Evolutionary conservation across 2,888 invertebrate genomes (phyloP).

Genomic region (Phortica okadai): DNA sequence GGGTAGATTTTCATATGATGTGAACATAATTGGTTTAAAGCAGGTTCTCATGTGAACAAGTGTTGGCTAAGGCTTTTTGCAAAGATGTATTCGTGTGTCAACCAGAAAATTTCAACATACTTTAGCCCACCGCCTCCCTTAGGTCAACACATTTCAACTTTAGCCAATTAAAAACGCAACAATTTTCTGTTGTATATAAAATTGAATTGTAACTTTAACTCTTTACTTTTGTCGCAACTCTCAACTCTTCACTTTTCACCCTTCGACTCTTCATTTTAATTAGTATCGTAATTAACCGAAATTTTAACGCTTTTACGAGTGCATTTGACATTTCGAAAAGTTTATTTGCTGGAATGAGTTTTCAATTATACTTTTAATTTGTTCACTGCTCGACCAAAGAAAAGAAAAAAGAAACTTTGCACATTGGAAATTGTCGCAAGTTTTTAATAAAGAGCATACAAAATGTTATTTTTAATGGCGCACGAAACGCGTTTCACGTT

Average conservation of each 20-base stretch:
- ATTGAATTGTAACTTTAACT: not conserved
- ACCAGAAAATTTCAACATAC: no score
- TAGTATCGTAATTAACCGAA: constrained; percentile 50
- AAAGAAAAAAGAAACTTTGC: constrained; percentile 5
- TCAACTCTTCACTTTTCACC: not conserved
- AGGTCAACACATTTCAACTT: no score
- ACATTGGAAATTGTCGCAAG: constrained; percentile 24
- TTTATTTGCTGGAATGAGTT: constrained; percentile 53
- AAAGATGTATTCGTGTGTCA: not conserved
- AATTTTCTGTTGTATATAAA: no score
- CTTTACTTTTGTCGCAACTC: not conserved
- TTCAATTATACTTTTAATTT: constrained; percentile 49
- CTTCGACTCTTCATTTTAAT: constrained; percentile 43
- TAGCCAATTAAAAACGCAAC: no score
- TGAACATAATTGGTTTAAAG: not conserved
- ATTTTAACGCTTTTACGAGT: constrained; percentile 51
- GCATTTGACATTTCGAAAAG: constrained; percentile 47
- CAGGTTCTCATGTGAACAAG: not conserved
- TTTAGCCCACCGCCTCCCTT: no score
- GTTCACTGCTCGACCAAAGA: constrained; percentile 21
- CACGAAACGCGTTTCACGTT: not conserved
- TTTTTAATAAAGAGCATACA: constrained; percentile 18
- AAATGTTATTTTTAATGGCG: constrained; percentile 22
- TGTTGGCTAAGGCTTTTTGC: not conserved
- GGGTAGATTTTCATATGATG: not conserved